Evolutionary conservation across 2,797 vertebrate genomes (phyloP), one percentile per base, ranked within the genome.

Genomic region (Brachymystax lenok): DNA sequence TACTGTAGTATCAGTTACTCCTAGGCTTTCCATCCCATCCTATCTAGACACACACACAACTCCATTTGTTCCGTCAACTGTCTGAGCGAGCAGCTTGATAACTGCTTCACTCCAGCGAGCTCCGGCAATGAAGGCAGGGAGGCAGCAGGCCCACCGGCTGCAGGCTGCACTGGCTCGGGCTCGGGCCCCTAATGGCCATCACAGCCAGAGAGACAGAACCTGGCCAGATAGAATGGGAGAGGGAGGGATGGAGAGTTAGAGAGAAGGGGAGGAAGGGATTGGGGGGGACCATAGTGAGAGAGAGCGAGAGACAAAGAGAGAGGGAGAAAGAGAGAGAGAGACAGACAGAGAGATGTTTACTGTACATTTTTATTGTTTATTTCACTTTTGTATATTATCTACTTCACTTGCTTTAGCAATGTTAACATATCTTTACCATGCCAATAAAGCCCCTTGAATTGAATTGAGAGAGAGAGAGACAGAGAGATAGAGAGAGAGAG

Each of bases 71-170:
- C n/a, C 1, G 16, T 33, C 64, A 67, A 67, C 28, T 33, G 64
- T 67, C 68, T 21, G 67, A 40, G 51, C 30, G 21, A 63, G 64
- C 64, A 67, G 64, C 64, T 67, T 67, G 64, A 33, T 67, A 67
- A 67, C 64, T 16, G 64, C 28, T 67, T 24, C 64, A 30, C 64
- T 67, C 64, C 64, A 67, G 28, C 24, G 28, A 28, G 28, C 64
- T 33, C 17, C 24, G 16, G 28, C 14, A 33, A 16, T 1, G 61
- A 64, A 14, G 61, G 61, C 61, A 27, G n/a, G 24, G 8, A 64
- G 61, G 63, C 27, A 14, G 24, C 21, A 4, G 21, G 27, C 61
- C 21, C 61, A 24, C 10, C 8, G 61, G 61, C 24, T 64, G 21
- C 61, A 64, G 21, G 10, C 27, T 66, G 24, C 64, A 67, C 64